Conservation (phyloP, 2,888 invertebrate species). For the Euproctis similis region DNA sequence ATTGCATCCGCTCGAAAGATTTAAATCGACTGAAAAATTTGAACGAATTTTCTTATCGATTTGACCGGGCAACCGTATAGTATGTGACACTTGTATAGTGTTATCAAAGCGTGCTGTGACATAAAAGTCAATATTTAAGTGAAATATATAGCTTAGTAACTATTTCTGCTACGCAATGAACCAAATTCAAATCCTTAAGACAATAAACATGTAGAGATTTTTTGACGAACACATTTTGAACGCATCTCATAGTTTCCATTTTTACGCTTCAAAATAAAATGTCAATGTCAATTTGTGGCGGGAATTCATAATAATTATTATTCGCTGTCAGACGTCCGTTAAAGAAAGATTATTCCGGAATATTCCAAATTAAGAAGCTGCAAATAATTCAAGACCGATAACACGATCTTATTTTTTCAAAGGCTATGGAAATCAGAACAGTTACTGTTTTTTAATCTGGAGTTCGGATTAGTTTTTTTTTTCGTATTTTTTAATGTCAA, state of each 20-base stretch:
- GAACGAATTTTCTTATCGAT: slow-evolving; percentile 12
- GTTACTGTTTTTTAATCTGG: slow-evolving; percentile 17
- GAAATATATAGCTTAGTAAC: slow-evolving; percentile 46
- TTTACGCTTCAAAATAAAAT: slow-evolving; percentile 37
- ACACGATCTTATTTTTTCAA: slow-evolving; percentile 14
- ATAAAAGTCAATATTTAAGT: slow-evolving; percentile 68
- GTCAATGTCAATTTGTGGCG: slow-evolving; percentile 31
- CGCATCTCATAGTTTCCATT: slow-evolving; percentile 45
- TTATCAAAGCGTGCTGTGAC: slow-evolving; percentile 70
- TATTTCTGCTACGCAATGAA: slow-evolving; percentile 46
- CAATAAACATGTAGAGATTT: slow-evolving; percentile 45
- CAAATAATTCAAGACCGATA: slow-evolving; percentile 11
- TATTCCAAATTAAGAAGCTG: slow-evolving; percentile 12
- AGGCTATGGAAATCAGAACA: slow-evolving; percentile 28
- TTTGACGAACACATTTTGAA: slow-evolving; percentile 33
- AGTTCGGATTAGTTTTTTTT: slow-evolving; percentile 6
- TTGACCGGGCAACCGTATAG: slow-evolving; percentile 15
- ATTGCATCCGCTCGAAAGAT: slow-evolving; percentile 16
- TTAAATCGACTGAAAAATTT: slow-evolving; percentile 18
- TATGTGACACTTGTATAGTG: slow-evolving; percentile 19
- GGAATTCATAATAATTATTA: slow-evolving; percentile 35
- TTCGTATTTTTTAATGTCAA: slow-evolving; percentile 4
- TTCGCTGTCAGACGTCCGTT: slow-evolving; percentile 26
- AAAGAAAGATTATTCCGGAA: slow-evolving; percentile 9
- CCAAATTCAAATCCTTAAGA: slow-evolving; percentile 48